A percentile compares a stretch with the other conserved stretches of the same genome.
Conservation (phyloP, 2,113 vertebrate species). For the Dipodomys merriami region DNA sequence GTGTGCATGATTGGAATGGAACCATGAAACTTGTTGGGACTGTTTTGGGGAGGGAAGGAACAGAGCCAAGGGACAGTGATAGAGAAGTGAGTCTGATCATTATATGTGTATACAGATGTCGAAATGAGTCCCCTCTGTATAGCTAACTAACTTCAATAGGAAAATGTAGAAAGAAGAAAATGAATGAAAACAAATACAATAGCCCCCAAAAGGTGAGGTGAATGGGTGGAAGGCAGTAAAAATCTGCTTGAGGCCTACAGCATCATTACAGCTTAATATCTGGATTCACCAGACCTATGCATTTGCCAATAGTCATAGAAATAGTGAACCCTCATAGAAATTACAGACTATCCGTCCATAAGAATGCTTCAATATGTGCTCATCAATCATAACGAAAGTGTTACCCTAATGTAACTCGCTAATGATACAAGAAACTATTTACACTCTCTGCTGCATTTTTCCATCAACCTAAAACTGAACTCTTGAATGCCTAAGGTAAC, state of each 20-base stretch:
- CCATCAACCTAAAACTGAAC: background rate
- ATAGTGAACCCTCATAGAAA: background rate
- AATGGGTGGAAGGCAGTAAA: background rate
- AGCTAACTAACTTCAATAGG: too few species aligned
- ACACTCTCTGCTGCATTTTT: background rate
- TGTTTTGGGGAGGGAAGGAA: too few species aligned
- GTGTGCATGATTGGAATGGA: too few species aligned
- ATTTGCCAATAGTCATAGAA: background rate
- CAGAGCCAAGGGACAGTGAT: too few species aligned
- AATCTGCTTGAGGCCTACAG: background rate
- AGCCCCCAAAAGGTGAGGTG: background rate
- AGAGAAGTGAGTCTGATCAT: too few species aligned
- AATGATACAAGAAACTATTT: background rate
- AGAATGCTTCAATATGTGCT: background rate
- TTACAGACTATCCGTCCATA: background rate
- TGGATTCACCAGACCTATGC: too few species aligned
- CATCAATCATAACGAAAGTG: background rate
- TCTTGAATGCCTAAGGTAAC: background rate
- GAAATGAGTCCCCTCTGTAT: too few species aligned
- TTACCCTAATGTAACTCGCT: background rate
- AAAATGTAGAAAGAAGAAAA: too few species aligned
- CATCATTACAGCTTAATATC: too few species aligned
- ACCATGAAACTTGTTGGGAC: too few species aligned
- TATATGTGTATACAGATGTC: too few species aligned
- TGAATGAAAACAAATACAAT: background rate